Conservation (phyloP, 2,888 invertebrate genomes). For the Rotaria sp. region DNA sequence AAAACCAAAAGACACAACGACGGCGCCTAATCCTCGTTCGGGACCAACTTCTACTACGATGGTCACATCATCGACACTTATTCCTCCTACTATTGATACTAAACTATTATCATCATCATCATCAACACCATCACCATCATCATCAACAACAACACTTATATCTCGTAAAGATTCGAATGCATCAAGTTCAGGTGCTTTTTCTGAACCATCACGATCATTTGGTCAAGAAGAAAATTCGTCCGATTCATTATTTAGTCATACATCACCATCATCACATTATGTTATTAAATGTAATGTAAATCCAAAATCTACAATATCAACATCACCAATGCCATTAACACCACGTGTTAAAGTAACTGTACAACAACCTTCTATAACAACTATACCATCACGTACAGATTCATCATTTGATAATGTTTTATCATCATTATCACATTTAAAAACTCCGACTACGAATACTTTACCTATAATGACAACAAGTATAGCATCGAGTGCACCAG, state of each 20-base stretch:
- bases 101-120: background rate
- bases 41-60: background rate
- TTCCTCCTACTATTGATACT: background rate
- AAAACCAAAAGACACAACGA: background rate
- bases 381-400: background rate
- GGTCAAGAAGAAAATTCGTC: constrained; percentile 15
- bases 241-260: background rate
- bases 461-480: background rate
- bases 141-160: background rate
- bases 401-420: background rate
- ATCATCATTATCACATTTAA: background rate
- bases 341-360: constrained; percentile 27
- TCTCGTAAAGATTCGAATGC: background rate
- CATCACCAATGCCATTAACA: background rate
- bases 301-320: background rate
- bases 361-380: constrained; percentile 8
- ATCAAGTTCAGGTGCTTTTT: constrained; percentile 6
- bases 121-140: background rate
- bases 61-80: background rate
- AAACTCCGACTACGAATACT: background rate
- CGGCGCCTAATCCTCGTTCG: background rate
- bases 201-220: background rate
- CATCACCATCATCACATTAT: background rate
- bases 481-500: background rate
- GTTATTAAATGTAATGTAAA: constrained; percentile 27